A percentile compares a stretch with the other conserved stretches of the same genome.
These are phyloP conservation scores for Netta rufina DNA, from an alignment of 2,797 vertebrate genomes.

Conservation along the genomic window DNA sequence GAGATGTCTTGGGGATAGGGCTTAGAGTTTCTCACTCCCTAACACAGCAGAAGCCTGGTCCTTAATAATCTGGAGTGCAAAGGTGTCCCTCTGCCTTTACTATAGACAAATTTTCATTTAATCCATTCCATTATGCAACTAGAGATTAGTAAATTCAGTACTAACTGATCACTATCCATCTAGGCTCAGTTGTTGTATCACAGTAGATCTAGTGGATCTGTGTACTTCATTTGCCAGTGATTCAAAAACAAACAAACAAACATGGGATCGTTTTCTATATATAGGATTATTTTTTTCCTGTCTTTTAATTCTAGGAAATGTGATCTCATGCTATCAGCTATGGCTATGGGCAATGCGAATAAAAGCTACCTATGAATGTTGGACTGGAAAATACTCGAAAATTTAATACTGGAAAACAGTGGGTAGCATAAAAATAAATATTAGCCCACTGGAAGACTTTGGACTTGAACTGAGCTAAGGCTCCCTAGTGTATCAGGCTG, in stretches of 20 bases:
- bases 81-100: background rate
- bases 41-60: background rate
- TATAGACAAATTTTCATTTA: background rate
- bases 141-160: background rate
- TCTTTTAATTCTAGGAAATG: background rate
- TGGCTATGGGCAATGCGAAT: background rate
- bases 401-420: background rate
- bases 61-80: background rate
- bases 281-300: too few species aligned
- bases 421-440: background rate
- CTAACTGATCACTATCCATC: background rate
- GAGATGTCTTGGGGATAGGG: rapidly evolving
- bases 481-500: background rate
- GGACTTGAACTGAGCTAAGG: background rate
- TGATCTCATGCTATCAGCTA: background rate
- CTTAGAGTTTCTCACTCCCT: rapidly evolving
- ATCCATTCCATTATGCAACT: background rate
- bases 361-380: background rate
- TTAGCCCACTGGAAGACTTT: background rate
- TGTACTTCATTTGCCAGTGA: background rate
- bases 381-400: too few species aligned
- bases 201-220: background rate
- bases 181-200: background rate
- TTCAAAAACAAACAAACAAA: too few species aligned
- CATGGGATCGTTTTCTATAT: too few species aligned